Percentiles rank a stretch among this genome's conserved stretches.
These are phyloP conservation scores for Malurus leucopterus DNA, from an alignment of 2,797 vertebrate genomes.

Conservation along the genomic window DNA sequence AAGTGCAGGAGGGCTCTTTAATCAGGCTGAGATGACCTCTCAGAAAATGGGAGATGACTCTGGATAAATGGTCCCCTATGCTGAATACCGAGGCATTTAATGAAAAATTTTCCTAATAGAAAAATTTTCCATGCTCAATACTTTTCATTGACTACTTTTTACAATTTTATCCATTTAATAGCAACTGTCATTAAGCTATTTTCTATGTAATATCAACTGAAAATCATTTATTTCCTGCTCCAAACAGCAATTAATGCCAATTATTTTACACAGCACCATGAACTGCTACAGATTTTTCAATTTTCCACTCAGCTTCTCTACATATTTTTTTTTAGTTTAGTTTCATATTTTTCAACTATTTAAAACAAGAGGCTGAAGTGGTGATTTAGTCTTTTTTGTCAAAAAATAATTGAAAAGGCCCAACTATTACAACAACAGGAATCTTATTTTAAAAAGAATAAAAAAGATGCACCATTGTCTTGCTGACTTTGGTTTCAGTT, in stretches of 20 bases:
- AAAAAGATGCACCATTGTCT: neutral
- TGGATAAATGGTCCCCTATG: neutral
- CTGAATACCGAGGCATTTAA: conserved; percentile 22
- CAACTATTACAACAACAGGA: neutral
- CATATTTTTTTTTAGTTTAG: conserved; percentile 22
- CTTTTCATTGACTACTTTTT: conserved; percentile 63
- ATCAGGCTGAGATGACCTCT: neutral
- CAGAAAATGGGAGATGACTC: neutral
- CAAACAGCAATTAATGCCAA: conserved; percentile 75
- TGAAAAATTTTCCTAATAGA: conserved; percentile 28
- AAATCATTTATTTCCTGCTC: conserved; percentile 74
- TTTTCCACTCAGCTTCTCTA: conserved; percentile 67
- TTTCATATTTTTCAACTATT: conserved; percentile 15
- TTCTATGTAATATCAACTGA: conserved; percentile 68
- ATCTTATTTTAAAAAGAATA: neutral
- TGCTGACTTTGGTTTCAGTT: neutral
- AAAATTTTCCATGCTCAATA: conserved; percentile 54
- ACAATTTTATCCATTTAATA: conserved; percentile 68
- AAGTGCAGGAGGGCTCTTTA: neutral
- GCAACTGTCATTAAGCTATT: conserved; percentile 72
- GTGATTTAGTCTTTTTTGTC: neutral
- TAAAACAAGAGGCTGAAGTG: neutral
- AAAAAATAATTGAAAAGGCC: neutral
- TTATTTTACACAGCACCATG: conserved; percentile 66
- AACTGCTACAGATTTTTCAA: conserved; percentile 55